Conservation (phyloP, 37 sponge, comb jelly and placozoan species). For the Aplysina aerophoba region DNA sequence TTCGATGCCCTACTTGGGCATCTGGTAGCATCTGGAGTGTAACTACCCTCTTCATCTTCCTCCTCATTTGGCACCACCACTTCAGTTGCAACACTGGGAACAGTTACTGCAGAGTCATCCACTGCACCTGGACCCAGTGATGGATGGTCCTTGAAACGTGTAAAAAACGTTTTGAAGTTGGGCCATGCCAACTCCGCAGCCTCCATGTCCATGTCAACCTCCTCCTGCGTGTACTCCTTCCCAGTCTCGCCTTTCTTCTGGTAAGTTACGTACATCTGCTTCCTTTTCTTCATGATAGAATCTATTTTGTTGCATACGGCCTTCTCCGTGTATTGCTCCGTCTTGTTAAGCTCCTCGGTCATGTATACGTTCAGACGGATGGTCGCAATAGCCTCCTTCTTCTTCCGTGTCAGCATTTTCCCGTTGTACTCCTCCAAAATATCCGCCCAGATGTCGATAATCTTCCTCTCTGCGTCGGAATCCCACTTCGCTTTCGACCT, state of each 20-base stretch:
- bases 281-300: not conserved
- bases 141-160: slow-evolving; percentile 25
- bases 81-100: not conserved
- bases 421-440: not conserved
- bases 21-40: not conserved
- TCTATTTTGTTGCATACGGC: not conserved
- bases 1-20: slow-evolving; percentile 7
- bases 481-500: not conserved
- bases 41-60: not conserved
- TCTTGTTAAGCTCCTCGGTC: not conserved
- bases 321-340: not conserved
- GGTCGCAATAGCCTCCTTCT: not conserved
- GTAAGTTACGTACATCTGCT: not conserved
- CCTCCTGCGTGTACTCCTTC: not conserved
- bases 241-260: slow-evolving; percentile 13
- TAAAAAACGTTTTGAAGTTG: not conserved
- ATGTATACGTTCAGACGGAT: not conserved
- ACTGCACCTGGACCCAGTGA: not conserved
- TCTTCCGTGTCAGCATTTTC: not conserved
- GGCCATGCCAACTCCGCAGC: not conserved
- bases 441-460: slow-evolving; percentile 25
- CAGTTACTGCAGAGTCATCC: not conserved
- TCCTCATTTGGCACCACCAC: not conserved
- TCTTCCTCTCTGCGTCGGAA: not conserved
- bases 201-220: not conserved